Evolutionary conservation across 2,797 vertebrate species (phyloP), one percentile per base, ranked within the genome.

Genomic region (Anolis apletophallus): DNA sequence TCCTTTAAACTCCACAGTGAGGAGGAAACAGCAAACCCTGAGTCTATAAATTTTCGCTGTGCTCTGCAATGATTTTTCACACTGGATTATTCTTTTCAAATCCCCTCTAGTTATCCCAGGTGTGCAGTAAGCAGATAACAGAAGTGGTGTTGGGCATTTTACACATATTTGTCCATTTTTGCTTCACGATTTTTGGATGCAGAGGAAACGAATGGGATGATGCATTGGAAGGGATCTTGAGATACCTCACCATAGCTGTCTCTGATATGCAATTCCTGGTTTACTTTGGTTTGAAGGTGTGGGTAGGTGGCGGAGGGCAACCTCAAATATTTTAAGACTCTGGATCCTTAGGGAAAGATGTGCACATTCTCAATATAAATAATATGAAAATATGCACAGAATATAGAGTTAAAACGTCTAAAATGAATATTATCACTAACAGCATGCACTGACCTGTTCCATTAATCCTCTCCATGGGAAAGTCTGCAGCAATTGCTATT

Each of bases 81-180:
- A 86, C 72, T 68, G 50, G 36, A 81, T 86, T 75, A 36, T 73
- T 55, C 40, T 81, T 67, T 68, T 50, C 26, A 81, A 75, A 46
- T 75, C 68, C 59, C 34, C 52, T 23, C 59, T 6, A 6, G 13
- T 54, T 64, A 67, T 81, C 57, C 69, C 78, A 80, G 6, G 46
- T 34, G 76, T 52, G n/a, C 68, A 19, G 34, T 81, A 74, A 75
- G 78, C 46, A 40, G 36, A 86, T 54, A 23, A 29, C n/a, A 81
- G 36, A 55, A 74, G 40, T 81, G 46, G 32, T 73, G 23, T 36
- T 81, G 50, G 54, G 72, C 32, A 75, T 67, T 86, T 86, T 55
- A 34, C 19, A 74, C 46, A 40, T 50, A 75, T 23, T 57, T 40
- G 7, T 57, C 52, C 26, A 78, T 78, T 64, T 21, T 86, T 59